Conservation (phyloP, 2,113 vertebrate genomes). For the Xenopus laevis region DNA sequence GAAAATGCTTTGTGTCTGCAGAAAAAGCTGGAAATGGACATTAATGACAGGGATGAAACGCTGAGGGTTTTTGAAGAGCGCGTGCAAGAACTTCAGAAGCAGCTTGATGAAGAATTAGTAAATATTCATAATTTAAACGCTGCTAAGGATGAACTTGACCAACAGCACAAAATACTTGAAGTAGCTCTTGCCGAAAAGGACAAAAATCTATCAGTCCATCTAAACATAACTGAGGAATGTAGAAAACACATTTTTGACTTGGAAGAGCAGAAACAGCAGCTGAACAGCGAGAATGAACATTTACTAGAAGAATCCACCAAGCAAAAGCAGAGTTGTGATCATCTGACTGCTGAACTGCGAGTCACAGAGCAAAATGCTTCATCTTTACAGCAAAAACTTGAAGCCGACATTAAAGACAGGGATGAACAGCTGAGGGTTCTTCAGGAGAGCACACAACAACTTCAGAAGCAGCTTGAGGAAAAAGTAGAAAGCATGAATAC, state of each 20-base stretch:
- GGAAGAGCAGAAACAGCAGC: slow-evolving; percentile 56
- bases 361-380: too few species aligned
- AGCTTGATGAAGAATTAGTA: slow-evolving; percentile 62
- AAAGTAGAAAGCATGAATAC: slow-evolving; percentile 60
- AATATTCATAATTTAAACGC: slow-evolving; percentile 58
- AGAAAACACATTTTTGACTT: slow-evolving; percentile 50
- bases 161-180: slow-evolving; percentile 61
- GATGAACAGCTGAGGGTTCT: too few species aligned
- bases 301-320: slow-evolving; percentile 57
- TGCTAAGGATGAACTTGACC: slow-evolving; percentile 48
- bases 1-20: slow-evolving; percentile 64
- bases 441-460: slow-evolving; percentile 55
- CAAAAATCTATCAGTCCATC: slow-evolving; percentile 59
- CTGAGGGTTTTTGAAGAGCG: slow-evolving; percentile 57
- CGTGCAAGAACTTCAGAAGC: slow-evolving; percentile 61
- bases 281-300: slow-evolving; percentile 61
- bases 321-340: too few species aligned
- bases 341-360: too few species aligned
- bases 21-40: slow-evolving; percentile 52
- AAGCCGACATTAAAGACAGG: too few species aligned
- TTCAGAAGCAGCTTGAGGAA: slow-evolving; percentile 62
- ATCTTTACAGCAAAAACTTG: too few species aligned
- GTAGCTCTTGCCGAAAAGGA: slow-evolving; percentile 55
- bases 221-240: slow-evolving; percentile 52
- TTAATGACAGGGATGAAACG: slow-evolving; percentile 60